Conservation (phyloP, 2,888 invertebrate species). For the Hirtodrosophila duncani region DNA sequence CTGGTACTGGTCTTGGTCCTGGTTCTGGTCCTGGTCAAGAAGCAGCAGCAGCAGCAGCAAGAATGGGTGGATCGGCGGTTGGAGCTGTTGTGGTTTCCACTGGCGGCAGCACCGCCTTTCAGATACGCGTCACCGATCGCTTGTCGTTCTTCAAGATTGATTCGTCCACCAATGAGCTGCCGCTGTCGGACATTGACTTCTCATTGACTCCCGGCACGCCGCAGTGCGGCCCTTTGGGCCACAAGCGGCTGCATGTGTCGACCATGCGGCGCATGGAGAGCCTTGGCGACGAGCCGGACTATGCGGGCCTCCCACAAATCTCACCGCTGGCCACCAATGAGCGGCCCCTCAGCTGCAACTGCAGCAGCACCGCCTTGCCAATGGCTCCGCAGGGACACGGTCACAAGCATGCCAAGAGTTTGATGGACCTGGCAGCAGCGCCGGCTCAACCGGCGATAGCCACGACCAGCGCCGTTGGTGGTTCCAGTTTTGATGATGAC, state of each 20-base stretch:
- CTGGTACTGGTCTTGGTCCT: no score
- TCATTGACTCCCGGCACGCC: slow-evolving; percentile 75
- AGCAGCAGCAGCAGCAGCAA: slow-evolving; percentile 6
- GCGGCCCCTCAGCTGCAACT: slow-evolving; percentile 76
- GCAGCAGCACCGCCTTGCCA: slow-evolving; percentile 51
- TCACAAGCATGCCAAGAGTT: slow-evolving; percentile 53
- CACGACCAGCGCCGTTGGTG: background rate
- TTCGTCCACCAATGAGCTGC: slow-evolving; percentile 85
- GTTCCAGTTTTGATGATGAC: slow-evolving; percentile 62
- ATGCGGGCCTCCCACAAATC: slow-evolving; percentile 78
- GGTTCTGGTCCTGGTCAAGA: no score
- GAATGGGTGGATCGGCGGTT: no score
- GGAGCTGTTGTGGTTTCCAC: no score
- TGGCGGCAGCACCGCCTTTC: slow-evolving; percentile 48
- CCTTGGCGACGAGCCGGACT: slow-evolving; percentile 63
- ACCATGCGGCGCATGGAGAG: slow-evolving; percentile 70
- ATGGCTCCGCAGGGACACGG: slow-evolving; percentile 15
- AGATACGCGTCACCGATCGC: slow-evolving; percentile 72
- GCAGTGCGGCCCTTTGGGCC: slow-evolving; percentile 19
- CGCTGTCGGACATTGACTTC: slow-evolving; percentile 82
- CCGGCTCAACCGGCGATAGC: background rate
- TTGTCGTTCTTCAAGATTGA: slow-evolving; percentile 77
- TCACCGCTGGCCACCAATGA: slow-evolving; percentile 79
- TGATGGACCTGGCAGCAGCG: slow-evolving; percentile 29
- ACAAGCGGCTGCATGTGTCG: slow-evolving; percentile 35